Base-by-base conservation (phyloP, 2,888 invertebrate genomes). In the Drosophila neotestacea region DNA sequence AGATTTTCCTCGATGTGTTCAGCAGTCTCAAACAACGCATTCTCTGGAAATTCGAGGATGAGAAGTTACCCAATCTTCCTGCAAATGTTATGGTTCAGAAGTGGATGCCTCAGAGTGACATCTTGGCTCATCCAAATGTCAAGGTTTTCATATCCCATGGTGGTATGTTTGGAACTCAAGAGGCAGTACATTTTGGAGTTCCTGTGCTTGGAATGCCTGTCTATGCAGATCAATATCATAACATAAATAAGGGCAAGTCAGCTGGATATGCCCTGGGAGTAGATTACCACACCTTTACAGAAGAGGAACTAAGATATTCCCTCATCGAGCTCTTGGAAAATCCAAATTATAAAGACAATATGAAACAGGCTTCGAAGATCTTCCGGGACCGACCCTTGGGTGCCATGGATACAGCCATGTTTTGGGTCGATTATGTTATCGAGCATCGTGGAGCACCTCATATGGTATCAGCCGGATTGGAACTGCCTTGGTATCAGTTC, bases 21-120 rank as follows among this genome's bases (percentile, higher is more conserved):
- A 72, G 88, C 0, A 85, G 88, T 44, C 70, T 93, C 36, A 92
- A 92, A 48, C 92, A 93, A 61, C 82, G 90, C 4, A 83, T 93
- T 4, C 63, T 93, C 0, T 93, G 93, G 93, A 93, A 93, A 76
- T 93, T 92, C 79, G 93, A 93, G 71, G 82, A 92, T 36, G 92
- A 92, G 1, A 71, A 79, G 0, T 58, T 91, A 1, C 81, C 91
- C 5, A 81, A 92, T 52, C 56, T 92, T 42, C 91, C 93, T 0
- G 62, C 77, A 5, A 93, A 93, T 73, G 85, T 94, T 0, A 90
- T 92, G 73, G 65, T 93, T 0, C 85, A 89, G 27, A 92, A 92
- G 41, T 94, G 94, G 94, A 80, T 93, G 63, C 93, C 94, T 0
- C 94, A 94, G 74, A 90, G 86, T 36, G 93, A 93, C 72, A 91